Evolutionary conservation across 2,888 invertebrate species (phyloP), one percentile per base, ranked within the genome.

Genomic region (Drosophila nr. medialis): DNA sequence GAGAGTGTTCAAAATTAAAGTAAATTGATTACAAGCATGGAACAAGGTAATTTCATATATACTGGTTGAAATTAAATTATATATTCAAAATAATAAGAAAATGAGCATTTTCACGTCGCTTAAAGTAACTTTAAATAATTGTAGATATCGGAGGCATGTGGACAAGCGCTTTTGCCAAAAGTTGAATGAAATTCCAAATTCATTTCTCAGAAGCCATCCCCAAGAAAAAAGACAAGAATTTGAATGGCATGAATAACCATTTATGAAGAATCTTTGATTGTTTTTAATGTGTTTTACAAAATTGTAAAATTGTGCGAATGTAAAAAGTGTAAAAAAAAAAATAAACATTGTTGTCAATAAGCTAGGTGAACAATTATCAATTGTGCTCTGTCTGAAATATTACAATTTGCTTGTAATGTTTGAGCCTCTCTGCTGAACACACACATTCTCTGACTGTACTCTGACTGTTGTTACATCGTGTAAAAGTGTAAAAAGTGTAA

Each of bases 211-310:
- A 8, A 21, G 1, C 1, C 7, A 45, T 1, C 0, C 4, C 4
- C 15, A 24, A 13, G 5, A 15, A 53, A 5, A 49, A 32, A 8
- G 4, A 21, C 7, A 27, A 45, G 8, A 8, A 24, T n/a, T 38
- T 42, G 10, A 10, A 58, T 34, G 50, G 58, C 38, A 48, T 29
- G 6, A 24, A 64, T 18, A 58, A 66, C 48, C 71, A 48, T 83
- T 86, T 83, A 77, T 83, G 64, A 81, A 77, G 70, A 83, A 77
- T 67, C 58, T 58, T 83, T 61, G 64, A 72, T 78, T 75, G 72
- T 68, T 67, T 72, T 75, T 15, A 66, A 67, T 51, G 50, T 67
- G 11, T 34, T 24, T 34, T 24, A 34, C 34, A 53, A 53, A 2
- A 2, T 21, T 42, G 7, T 21, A 21, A 45, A 45, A 21, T 13